phyloP scores from a whole-genome alignment of 2,888 invertebrate genomes.

The Pterostichus niger region DNA sequence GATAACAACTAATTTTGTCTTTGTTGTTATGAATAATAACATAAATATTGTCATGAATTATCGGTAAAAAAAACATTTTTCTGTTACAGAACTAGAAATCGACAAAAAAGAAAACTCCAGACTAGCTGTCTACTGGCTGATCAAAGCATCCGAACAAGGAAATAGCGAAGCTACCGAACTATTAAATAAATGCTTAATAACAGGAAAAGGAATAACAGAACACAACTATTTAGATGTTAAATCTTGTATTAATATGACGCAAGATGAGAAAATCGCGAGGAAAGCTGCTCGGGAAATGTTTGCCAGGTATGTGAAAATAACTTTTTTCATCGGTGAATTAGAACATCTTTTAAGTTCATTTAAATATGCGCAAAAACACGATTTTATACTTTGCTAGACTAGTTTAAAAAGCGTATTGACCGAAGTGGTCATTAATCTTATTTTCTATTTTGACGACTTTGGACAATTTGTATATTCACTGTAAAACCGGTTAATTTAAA shows the following conservation, averaged over 20 bases:
- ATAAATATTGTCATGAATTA: too few relatives aligned
- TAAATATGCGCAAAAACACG: too few relatives aligned
- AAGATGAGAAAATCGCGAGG: conserved; percentile 92
- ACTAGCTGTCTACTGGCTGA: conserved; percentile 93
- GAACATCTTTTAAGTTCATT: too few relatives aligned
- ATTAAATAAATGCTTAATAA: conserved; percentile 86
- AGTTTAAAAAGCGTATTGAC: too few relatives aligned
- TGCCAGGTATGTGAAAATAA: conserved; percentile 80
- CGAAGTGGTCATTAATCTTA: too few relatives aligned
- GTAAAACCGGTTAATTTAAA: too few relatives aligned
- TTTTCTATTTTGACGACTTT: too few relatives aligned
- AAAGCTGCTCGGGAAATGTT: conserved; percentile 93
- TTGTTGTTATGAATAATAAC: too few relatives aligned
- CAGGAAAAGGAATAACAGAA: conserved; percentile 86
- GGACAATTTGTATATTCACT: too few relatives aligned
- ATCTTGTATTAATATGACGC: conserved; percentile 90
- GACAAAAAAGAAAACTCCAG: conserved; percentile 88
- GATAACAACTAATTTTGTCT: too few relatives aligned
- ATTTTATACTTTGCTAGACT: too few relatives aligned
- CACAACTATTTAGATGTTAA: conserved; percentile 87
- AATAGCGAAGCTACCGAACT: conserved; percentile 91
- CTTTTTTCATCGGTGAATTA: too few relatives aligned
- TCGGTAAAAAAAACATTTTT: not conserved
- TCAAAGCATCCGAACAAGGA: conserved; percentile 96
- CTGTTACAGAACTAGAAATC: conserved; percentile 81